A percentile compares a stretch with the other conserved stretches of the same genome.
Conservation (phyloP, 2,888 invertebrate species). For the Tigriopus californicus region DNA sequence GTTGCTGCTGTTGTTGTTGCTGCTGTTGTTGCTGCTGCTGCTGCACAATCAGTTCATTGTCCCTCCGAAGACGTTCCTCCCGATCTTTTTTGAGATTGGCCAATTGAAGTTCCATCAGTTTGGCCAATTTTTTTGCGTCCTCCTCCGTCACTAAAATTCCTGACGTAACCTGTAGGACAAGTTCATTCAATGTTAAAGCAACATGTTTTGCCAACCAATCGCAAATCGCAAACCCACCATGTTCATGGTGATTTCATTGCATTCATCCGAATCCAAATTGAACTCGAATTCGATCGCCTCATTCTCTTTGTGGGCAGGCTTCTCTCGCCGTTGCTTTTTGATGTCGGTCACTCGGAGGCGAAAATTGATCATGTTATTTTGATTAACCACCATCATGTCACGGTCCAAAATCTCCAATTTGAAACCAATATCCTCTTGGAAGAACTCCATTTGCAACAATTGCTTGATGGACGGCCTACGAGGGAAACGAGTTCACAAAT, state of each 20-base stretch:
- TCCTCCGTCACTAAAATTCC: slow-evolving; percentile 77
- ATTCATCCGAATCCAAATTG: slow-evolving; percentile 72
- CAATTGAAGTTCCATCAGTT: slow-evolving; percentile 74
- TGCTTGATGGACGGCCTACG: slow-evolving; percentile 70
- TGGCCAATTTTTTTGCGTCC: slow-evolving; percentile 73
- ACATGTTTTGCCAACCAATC: too few relatives aligned
- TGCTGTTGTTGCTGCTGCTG: slow-evolving; percentile 21
- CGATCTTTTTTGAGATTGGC: slow-evolving; percentile 45
- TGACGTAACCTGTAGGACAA: slow-evolving; percentile 46
- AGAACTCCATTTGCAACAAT: slow-evolving; percentile 83
- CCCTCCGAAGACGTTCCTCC: slow-evolving; percentile 28
- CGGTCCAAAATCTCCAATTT: slow-evolving; percentile 51
- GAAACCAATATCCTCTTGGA: slow-evolving; percentile 76
- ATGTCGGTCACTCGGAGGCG: slow-evolving; percentile 66
- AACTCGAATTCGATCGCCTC: slow-evolving; percentile 98
- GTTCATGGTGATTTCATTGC: slow-evolving; percentile 81
- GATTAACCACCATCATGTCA: slow-evolving; percentile 31
- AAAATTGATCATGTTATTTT: slow-evolving; percentile 53
- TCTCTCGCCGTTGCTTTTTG: slow-evolving; percentile 74
- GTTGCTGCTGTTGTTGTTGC: slow-evolving; percentile 18
- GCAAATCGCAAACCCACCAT: slow-evolving; percentile 40
- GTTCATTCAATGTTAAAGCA: background rate
- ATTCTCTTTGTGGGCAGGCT: slow-evolving; percentile 71
- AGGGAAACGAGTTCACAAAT: slow-evolving; percentile 22
- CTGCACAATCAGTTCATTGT: slow-evolving; percentile 27